These are phyloP conservation scores for Drosophila setifemur DNA, from an alignment of 1,140 invertebrate genomes.

Conservation along the genomic window DNA sequence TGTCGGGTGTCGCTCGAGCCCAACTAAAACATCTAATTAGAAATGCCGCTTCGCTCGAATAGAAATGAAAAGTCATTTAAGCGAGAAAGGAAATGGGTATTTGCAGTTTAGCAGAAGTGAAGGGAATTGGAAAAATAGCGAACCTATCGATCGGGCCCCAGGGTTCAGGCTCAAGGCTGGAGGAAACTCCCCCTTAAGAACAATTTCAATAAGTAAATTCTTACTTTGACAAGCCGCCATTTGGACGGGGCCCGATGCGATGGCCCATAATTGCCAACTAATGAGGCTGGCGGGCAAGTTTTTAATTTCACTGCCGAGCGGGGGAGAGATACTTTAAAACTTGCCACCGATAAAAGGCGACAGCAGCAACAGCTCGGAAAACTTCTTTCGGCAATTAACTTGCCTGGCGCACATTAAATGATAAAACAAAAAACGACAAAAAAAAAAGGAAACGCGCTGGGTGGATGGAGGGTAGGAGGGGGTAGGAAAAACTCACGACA, in stretches of 20 bases:
- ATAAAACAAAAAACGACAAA: constrained; percentile 44
- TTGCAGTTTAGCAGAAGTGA: not conserved
- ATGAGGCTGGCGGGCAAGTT: constrained; percentile 31
- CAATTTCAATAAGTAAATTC: constrained; percentile 61
- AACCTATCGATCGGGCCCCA: constrained; percentile 43
- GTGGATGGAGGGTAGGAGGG: not conserved
- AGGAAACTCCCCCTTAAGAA: not conserved
- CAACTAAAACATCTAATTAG: constrained; percentile 36
- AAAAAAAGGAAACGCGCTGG: not conserved
- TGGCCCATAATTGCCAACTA: constrained; percentile 58
- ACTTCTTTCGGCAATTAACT: constrained; percentile 70
- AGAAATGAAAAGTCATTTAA: constrained; percentile 42
- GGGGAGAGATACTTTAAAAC: constrained; percentile 29
- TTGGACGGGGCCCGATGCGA: constrained; percentile 14
- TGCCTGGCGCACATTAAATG: constrained; percentile 62
- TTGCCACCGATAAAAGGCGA: constrained; percentile 54
- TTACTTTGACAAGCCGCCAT: constrained; percentile 55
- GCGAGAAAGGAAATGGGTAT: constrained; percentile 16
- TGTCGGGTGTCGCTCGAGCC: constrained; percentile 3
- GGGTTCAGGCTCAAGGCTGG: not conserved
- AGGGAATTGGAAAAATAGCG: constrained; percentile 5
- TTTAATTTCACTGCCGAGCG: constrained; percentile 14
- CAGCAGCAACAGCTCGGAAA: constrained; percentile 43
- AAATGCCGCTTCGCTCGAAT: constrained; percentile 15
- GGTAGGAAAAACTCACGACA: not conserved